Evolutionary conservation across 2,888 invertebrate genomes (phyloP).

Genomic region (Netelia inedita): DNA sequence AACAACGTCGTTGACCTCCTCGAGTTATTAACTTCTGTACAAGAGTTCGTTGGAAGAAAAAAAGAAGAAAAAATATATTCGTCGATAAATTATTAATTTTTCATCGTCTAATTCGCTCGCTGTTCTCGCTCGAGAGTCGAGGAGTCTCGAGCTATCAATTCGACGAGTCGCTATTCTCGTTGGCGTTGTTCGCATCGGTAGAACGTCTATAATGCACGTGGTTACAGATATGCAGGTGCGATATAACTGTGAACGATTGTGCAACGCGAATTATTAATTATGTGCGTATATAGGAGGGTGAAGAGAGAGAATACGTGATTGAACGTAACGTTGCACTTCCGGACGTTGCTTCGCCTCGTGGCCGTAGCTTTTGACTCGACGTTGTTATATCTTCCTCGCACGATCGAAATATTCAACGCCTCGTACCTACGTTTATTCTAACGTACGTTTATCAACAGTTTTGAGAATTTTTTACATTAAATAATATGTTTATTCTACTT

Average conservation of each 20-base stretch:
- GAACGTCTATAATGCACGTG: constrained; percentile 17
- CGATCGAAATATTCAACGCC: background rate
- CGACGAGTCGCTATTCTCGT: background rate
- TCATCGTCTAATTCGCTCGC: background rate
- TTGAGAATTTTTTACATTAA: too few relatives aligned
- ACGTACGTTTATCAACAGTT: background rate
- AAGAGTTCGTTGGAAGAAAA: background rate
- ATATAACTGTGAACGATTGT: constrained; percentile 61
- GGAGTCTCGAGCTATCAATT: background rate
- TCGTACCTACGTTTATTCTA: background rate
- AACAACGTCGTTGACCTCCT: constrained; percentile 27
- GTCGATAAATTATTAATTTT: too few relatives aligned
- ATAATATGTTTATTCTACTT: too few relatives aligned
- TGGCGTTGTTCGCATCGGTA: background rate
- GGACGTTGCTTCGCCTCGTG: constrained; percentile 39
- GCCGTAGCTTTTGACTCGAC: background rate
- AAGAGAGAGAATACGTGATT: constrained; percentile 44
- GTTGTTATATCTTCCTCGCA: background rate
- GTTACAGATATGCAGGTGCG: constrained; percentile 13
- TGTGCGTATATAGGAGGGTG: constrained; percentile 24
- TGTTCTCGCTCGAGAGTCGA: background rate
- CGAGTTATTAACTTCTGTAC: too few relatives aligned
- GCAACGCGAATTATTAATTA: constrained; percentile 63
- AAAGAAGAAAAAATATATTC: too few relatives aligned
- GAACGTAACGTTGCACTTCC: constrained; percentile 57